Percentiles rank a stretch among this genome's conserved stretches.
phyloP scores from a whole-genome alignment of 2,113 vertebrate genomes.

The Perca flavescens region DNA sequence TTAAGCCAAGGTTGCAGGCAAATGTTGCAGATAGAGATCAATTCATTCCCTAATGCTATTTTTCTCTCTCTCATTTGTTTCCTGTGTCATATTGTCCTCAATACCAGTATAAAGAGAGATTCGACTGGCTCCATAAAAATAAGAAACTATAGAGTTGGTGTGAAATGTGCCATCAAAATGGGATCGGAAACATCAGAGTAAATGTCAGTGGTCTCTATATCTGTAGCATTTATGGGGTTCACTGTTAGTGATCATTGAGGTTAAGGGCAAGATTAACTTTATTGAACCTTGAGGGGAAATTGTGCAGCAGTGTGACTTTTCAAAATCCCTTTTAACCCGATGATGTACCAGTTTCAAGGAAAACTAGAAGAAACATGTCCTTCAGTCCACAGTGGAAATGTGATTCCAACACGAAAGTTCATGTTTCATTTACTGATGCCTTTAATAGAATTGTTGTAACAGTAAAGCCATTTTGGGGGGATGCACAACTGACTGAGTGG shows the following conservation, averaged over 20 bases:
- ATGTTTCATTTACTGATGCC: not conserved
- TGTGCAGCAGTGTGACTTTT: slow-evolving; percentile 34
- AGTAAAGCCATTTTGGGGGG: not conserved
- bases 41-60: not conserved
- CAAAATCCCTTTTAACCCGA: slow-evolving; percentile 21
- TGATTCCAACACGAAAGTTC: not conserved
- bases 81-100: not conserved
- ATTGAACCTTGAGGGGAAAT: slow-evolving; percentile 23
- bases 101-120: not conserved
- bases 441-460: not conserved
- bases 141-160: not conserved
- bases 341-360: not conserved
- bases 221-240: slow-evolving; percentile 30
- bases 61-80: slow-evolving; percentile 6
- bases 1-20: slow-evolving; percentile 1
- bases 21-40: slow-evolving; percentile 25
- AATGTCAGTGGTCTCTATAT: slow-evolving; percentile 57
- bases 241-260: slow-evolving; percentile 29
- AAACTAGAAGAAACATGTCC: slow-evolving; percentile 2
- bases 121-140: not conserved
- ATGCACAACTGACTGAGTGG: too few relatives aligned
- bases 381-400: not conserved
- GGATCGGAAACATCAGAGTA: slow-evolving; percentile 17
- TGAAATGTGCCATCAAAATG: slow-evolving; percentile 31
- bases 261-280: slow-evolving; percentile 49